These are phyloP conservation scores for Ricordea florida DNA, from an alignment of 92 coral and sea anemone genomes.

Conservation along the genomic window DNA sequence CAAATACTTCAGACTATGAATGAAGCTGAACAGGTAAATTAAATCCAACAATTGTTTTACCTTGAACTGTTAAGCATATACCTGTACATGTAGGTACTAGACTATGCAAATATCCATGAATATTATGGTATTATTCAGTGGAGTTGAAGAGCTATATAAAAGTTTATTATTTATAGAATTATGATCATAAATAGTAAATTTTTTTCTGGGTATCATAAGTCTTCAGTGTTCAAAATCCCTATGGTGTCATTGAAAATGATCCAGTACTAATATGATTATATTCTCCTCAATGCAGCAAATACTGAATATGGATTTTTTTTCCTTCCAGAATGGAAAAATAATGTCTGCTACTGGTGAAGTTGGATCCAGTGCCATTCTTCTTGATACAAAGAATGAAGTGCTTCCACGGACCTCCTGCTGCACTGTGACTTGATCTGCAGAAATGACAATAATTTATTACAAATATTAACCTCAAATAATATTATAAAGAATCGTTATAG, in stretches of 20 bases:
- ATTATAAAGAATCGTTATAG: no score
- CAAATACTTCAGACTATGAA: slow-evolving; percentile 80
- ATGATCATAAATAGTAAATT: no score
- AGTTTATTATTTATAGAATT: no score
- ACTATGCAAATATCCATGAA: no score
- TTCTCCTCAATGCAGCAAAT: not conserved
- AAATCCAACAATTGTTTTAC: not conserved
- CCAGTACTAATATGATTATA: not conserved
- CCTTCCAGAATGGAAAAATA: slow-evolving; percentile 62
- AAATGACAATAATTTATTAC: no score
- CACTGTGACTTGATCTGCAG: no score
- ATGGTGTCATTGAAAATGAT: not conserved
- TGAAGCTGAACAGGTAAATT: slow-evolving; percentile 66
- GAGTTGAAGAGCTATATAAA: no score
- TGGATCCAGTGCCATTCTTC: slow-evolving; percentile 79
- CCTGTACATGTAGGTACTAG: no score
- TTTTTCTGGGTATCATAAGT: not conserved
- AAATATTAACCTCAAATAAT: no score
- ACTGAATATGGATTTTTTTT: not conserved
- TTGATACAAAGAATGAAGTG: slow-evolving; percentile 88
- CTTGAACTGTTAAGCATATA: not conserved
- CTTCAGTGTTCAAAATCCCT: not conserved
- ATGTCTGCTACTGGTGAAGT: slow-evolving; percentile 24
- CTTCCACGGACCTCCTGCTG: slow-evolving; percentile 66
- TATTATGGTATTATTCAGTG: no score